A percentile compares a stretch with the other conserved stretches of the same genome.
phyloP scores from a whole-genome alignment of 2,113 vertebrate species.

The Takifugu flavidus region DNA sequence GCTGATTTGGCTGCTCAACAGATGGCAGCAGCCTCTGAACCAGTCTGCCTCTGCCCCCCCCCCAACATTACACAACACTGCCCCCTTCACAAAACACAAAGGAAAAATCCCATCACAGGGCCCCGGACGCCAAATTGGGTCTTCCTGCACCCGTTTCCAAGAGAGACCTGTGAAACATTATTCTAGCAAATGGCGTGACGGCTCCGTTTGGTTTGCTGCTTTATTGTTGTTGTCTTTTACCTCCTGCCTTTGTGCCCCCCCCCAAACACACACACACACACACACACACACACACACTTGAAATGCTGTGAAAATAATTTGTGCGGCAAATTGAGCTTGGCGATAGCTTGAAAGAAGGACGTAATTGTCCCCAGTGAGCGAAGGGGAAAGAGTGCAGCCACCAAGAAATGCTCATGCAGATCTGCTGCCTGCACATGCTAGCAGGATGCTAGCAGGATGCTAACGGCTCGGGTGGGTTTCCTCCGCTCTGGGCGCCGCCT shows the following conservation, averaged over 20 bases:
- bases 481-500: neutral
- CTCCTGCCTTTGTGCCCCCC: slow-evolving; percentile 25
- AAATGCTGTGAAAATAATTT: slow-evolving; percentile 63
- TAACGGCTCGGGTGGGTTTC: no score
- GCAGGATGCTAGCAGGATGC: no score
- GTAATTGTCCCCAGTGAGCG: slow-evolving; percentile 66
- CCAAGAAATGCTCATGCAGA: neutral
- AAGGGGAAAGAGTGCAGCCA: slow-evolving; percentile 26
- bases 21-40: slow-evolving; percentile 59
- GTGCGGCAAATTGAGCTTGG: slow-evolving; percentile 69
- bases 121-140: neutral
- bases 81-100: slow-evolving; percentile 15
- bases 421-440: no score
- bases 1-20: slow-evolving; percentile 69
- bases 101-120: neutral
- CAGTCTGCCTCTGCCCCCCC: slow-evolving; percentile 38
- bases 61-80: slow-evolving; percentile 18
- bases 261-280: slow-evolving; percentile 18
- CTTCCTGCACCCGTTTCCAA: no score
- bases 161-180: no score
- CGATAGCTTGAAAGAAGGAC: slow-evolving; percentile 55
- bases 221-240: neutral
- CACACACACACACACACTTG: slow-evolving; percentile 44
- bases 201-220: slow-evolving; percentile 12
- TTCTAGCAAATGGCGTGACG: neutral